Evolutionary conservation across 1,140 invertebrate genomes (phyloP).

Genomic region (Thrips palmi): DNA sequence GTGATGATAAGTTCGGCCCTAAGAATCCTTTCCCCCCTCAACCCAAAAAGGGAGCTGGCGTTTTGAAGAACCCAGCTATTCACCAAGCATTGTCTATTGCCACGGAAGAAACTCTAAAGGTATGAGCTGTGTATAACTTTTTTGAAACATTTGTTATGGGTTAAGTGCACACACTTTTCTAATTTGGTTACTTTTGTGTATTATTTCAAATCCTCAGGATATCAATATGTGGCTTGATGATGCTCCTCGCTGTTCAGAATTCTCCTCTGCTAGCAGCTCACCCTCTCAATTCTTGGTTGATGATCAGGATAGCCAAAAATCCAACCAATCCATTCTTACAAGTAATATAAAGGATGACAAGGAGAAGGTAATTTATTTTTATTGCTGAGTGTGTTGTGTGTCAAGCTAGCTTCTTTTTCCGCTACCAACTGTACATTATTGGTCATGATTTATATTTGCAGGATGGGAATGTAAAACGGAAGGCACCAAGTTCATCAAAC

Average conservation of each 20-base stretch:
- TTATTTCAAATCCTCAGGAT: slow-evolving; percentile 28
- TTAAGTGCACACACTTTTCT: slow-evolving; percentile 6
- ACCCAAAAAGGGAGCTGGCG: slow-evolving; percentile 19
- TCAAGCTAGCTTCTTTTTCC: too few relatives aligned
- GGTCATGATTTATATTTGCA: too few relatives aligned
- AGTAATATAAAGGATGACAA: too few relatives aligned
- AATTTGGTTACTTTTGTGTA: slow-evolving; percentile 5
- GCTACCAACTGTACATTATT: too few relatives aligned
- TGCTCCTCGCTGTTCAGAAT: slow-evolving; percentile 50
- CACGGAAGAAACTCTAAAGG: slow-evolving; percentile 63
- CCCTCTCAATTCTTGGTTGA: slow-evolving; percentile 22
- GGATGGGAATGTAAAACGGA: too few relatives aligned
- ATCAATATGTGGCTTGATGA: slow-evolving; percentile 78
- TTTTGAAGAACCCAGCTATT: slow-evolving; percentile 34
- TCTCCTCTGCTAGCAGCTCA: slow-evolving; percentile 52
- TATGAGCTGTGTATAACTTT: slow-evolving; percentile 19
- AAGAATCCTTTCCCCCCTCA: too few relatives aligned
- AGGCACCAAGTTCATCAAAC: too few relatives aligned
- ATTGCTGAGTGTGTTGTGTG: too few relatives aligned
- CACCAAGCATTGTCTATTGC: slow-evolving; percentile 57
- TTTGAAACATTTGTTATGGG: slow-evolving; percentile 6
- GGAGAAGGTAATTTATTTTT: too few relatives aligned
- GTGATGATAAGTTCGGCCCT: neutral
- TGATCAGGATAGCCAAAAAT: too few relatives aligned
- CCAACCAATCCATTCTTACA: too few relatives aligned